Evolutionary conservation across 2,888 invertebrate genomes (phyloP).

Genomic region (Helleia helle): DNA sequence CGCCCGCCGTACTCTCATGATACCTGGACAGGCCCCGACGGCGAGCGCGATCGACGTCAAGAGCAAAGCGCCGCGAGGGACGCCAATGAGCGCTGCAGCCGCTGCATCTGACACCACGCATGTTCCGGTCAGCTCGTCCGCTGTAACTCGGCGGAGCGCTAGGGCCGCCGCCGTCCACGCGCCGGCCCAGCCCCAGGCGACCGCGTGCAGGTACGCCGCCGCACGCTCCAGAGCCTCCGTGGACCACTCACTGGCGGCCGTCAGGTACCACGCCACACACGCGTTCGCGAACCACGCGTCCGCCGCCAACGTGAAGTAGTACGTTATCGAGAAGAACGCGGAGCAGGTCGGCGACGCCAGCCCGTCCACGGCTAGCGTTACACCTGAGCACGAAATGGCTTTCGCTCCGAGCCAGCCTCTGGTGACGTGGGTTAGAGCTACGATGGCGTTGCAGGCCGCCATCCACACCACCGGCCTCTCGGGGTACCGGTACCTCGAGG

Average conservation of each 20-base stretch:
- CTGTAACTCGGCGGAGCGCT: constrained; percentile 84
- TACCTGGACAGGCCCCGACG: constrained; percentile 81
- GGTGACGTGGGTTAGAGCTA: constrained; percentile 82
- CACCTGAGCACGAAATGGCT: constrained; percentile 44
- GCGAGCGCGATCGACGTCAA: constrained; percentile 82
- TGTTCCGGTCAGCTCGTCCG: constrained; percentile 86
- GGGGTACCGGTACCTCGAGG: constrained; percentile 91
- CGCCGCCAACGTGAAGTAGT: constrained; percentile 86
- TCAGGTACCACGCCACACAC: constrained; percentile 91
- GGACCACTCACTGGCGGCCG: constrained; percentile 94
- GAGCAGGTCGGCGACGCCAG: constrained; percentile 77
- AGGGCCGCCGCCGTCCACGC: constrained; percentile 88
- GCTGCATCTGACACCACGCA: constrained; percentile 81
- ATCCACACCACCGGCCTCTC: constrained; percentile 93
- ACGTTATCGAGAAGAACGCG: constrained; percentile 82
- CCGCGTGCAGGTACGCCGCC: constrained; percentile 88
- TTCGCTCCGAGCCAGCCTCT: constrained; percentile 75
- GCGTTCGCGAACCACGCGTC: constrained; percentile 92
- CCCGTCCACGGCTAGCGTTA: constrained; percentile 61
- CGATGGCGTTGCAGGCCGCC: constrained; percentile 88
- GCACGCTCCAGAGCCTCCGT: constrained; percentile 92
- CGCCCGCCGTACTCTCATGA: constrained; percentile 81
- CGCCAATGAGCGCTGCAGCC: constrained; percentile 75
- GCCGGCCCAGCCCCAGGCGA: constrained; percentile 91
- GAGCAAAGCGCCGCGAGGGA: constrained; percentile 77